phyloP scores from a whole-genome alignment of 2,888 invertebrate genomes.

The Lampropteryx suffumata region DNA sequence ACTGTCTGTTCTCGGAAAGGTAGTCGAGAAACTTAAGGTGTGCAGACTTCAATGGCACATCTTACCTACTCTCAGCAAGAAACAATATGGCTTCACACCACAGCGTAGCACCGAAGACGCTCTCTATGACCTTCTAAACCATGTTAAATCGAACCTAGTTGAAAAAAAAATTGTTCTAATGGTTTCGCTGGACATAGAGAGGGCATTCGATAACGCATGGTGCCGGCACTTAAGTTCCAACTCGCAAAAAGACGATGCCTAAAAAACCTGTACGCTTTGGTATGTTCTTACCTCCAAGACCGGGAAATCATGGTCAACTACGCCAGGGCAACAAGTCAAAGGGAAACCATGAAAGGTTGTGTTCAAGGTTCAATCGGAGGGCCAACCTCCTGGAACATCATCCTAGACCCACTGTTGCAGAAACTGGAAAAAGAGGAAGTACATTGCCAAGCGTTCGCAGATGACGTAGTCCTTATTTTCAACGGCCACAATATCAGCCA shows the following conservation, averaged over 20 bases:
- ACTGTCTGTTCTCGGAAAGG: too few species aligned
- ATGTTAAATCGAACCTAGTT: neutral
- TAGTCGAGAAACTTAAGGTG: too few species aligned
- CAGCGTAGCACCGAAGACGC: too few species aligned
- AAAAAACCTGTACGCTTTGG: neutral
- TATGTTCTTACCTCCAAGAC: neutral
- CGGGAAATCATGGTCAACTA: neutral
- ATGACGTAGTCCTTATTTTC: too few species aligned
- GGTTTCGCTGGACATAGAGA: too few species aligned
- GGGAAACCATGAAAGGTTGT: neutral
- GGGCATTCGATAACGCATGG: neutral
- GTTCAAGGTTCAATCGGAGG: too few species aligned
- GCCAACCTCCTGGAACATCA: too few species aligned
- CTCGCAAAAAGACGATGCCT: neutral
- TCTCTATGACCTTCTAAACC: neutral
- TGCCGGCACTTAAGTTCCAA: neutral
- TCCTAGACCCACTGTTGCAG: neutral
- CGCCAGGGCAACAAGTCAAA: neutral
- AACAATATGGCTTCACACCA: too few species aligned
- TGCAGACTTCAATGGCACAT: too few species aligned
- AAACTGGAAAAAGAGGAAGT: neutral
- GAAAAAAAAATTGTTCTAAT: neutral
- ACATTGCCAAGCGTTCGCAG: neutral
- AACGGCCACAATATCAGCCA: neutral
- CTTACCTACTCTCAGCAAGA: too few species aligned